phyloP scores from a whole-genome alignment of 2,888 invertebrate genomes.

The Synergus itoensis region DNA sequence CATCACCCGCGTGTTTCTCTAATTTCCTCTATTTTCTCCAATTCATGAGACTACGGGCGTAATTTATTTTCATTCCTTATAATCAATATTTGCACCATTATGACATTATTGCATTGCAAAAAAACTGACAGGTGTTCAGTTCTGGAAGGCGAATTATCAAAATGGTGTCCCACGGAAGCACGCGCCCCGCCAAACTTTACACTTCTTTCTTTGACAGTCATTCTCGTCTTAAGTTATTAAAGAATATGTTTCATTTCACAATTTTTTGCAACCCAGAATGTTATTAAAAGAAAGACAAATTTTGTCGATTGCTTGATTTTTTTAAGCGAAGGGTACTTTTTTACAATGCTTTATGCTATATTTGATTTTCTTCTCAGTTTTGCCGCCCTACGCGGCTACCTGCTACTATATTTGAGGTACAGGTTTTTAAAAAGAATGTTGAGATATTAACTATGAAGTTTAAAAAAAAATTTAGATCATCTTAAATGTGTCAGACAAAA shows the following conservation, averaged over 20 bases:
- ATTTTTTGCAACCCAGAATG: background rate
- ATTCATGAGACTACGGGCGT: background rate
- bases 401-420: background rate
- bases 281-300: background rate
- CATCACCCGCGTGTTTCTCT: constrained; percentile 19
- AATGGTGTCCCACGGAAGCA: constrained; percentile 69
- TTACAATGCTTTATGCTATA: background rate
- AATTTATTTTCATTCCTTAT: background rate
- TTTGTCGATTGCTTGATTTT: background rate
- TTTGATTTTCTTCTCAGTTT: background rate
- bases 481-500: background rate
- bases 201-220: constrained; percentile 32
- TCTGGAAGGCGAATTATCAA: constrained; percentile 58
- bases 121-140: constrained; percentile 62
- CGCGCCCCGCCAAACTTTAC: constrained; percentile 57
- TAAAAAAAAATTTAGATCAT: background rate
- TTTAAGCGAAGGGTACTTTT: background rate
- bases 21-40: constrained; percentile 14
- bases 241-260: background rate
- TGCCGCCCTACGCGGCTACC: background rate
- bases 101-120: constrained; percentile 11
- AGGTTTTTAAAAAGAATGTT: background rate
- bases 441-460: background rate
- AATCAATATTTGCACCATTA: background rate
- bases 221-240: background rate